Evolutionary conservation across 2,888 invertebrate genomes (phyloP), one percentile per base, ranked within the genome.

Genomic region (Ormyrus nitidulus): DNA sequence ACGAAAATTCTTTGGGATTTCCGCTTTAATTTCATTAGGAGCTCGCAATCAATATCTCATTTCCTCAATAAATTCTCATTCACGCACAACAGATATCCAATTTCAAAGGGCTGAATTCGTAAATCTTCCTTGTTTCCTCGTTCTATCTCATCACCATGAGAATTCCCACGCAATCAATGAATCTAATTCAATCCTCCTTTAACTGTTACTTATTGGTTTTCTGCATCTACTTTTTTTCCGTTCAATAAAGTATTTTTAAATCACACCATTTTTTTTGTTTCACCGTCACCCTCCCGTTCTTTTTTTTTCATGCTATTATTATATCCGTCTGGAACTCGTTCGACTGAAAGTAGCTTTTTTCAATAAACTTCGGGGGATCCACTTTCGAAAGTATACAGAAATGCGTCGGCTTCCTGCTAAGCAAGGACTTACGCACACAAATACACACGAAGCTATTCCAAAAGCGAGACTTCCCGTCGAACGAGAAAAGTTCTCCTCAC

Each of bases 141-240:
- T 48, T 34, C 5, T 19, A 13, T 54, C 49, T n/a, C 3, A 66
- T 6, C 56, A 66, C 44, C 9, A 34, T 8, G 34, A 53, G 75
- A 69, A 53, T 58, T 76, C 5, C 10, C 53, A 61, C 64, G 64
- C 4, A 53, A 66, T 66, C 58, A 68, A 75, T 46, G 69, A 13
- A 62, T 62, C 54, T 54, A 69, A 69, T 54, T 61, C 44, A 49
- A 61, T 68, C 61, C 49, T 13, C 10, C 53, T 44, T 59, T 34
- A n/a, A 49, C 34, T 46, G 46, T 56, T 13, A n/a, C 8, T 58
- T 58, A 66, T 65, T 58, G 58, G 34, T 44, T 49, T 34, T 34
- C 4, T 4, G 34, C 34, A 34, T 34, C 34, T 2, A 34, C 34
- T 34, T 34, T 34, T 19, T 34, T 34, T 34, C 34, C 34, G 34